phyloP scores from a whole-genome alignment of 2,113 vertebrate genomes.

The Phainopepla nitens region DNA sequence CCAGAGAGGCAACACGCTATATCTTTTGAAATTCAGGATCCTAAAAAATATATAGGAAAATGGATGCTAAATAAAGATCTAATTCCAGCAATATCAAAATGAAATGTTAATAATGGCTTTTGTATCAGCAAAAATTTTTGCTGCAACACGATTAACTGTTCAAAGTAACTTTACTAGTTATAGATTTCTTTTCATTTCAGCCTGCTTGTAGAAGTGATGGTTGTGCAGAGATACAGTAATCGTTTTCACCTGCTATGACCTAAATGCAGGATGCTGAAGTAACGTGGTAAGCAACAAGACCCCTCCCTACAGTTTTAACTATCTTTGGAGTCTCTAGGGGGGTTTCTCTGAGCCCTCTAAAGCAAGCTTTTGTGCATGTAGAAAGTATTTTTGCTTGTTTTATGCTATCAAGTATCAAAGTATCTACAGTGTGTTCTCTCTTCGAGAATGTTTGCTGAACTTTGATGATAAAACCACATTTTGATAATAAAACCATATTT shows the following conservation, averaged over 20 bases:
- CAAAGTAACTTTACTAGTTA: not conserved
- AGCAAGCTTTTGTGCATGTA: not conserved
- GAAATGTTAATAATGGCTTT: not conserved
- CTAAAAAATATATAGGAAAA: not conserved
- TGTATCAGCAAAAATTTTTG: not conserved
- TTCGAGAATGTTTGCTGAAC: not conserved
- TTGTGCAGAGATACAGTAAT: fast-evolving
- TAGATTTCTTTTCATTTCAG: not conserved
- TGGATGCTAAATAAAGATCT: not conserved
- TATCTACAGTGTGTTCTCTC: not conserved
- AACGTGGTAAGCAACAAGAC: not conserved
- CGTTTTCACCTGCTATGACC: not conserved
- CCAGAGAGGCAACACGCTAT: not conserved
- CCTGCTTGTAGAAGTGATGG: not conserved
- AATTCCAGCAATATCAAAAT: not conserved
- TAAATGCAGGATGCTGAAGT: not conserved
- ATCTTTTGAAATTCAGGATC: not conserved
- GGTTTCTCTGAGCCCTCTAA: not conserved
- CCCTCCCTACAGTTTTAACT: not conserved
- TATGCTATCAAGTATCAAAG: not conserved
- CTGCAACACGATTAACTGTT: not conserved
- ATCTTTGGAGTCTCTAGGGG: not conserved
- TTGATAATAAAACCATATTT: not conserved
- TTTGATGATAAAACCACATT: not conserved
- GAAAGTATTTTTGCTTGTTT: not conserved